phyloP scores from a whole-genome alignment of 2,113 vertebrate species.

The Lethenteron reissneri region DNA sequence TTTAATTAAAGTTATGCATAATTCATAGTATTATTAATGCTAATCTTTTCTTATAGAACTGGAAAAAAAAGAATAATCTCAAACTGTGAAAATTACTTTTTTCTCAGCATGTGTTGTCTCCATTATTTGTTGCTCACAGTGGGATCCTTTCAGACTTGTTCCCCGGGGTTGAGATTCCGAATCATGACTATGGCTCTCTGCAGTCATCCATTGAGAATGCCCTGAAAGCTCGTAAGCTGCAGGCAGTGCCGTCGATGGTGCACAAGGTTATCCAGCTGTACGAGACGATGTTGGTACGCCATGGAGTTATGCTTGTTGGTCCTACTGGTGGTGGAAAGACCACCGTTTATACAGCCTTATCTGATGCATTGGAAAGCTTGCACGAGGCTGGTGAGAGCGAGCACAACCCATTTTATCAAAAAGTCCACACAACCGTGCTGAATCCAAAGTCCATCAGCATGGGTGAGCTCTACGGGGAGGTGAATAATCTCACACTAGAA shows the following conservation, averaged over 20 bases:
- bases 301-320: conserved; percentile 61
- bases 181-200: conserved; percentile 49
- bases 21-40: background rate
- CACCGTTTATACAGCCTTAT: conserved; percentile 36
- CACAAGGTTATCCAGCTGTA: conserved; percentile 55
- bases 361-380: conserved; percentile 33
- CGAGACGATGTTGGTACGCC: conserved; percentile 59
- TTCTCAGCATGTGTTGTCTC: background rate
- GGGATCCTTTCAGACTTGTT: conserved; percentile 63
- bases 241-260: conserved; percentile 34
- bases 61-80: background rate
- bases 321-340: conserved; percentile 57
- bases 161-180: conserved; percentile 46
- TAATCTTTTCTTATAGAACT: no score
- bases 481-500: conserved; percentile 43
- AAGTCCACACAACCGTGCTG: conserved; percentile 40
- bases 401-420: conserved; percentile 31
- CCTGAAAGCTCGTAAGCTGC: conserved; percentile 29
- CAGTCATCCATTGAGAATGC: conserved; percentile 36
- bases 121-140: conserved; percentile 19
- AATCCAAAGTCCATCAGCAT: conserved; percentile 66
- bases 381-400: conserved; percentile 15
- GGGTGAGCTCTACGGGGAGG: conserved; percentile 60
- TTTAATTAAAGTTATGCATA: background rate
- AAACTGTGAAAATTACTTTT: background rate